Base-by-base conservation (phyloP, 2,888 invertebrate genomes). In the Dryococelus australis region DNA sequence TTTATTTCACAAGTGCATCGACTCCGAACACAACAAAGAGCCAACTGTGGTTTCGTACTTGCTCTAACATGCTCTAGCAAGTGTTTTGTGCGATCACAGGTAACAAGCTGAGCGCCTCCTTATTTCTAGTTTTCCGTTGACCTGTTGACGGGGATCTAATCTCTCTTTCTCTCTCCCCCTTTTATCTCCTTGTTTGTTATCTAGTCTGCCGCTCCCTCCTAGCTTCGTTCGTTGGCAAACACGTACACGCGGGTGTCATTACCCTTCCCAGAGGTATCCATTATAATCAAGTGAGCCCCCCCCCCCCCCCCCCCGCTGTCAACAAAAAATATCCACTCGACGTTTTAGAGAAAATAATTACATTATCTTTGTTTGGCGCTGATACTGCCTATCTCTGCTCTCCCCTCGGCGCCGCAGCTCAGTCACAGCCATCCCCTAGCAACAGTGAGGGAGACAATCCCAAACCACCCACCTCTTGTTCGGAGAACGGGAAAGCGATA, bases 271-370 rank as follows among this genome's bases (percentile, higher is more conserved):
- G 83, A 28, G 43, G 83, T 35, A 83, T 83, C 83, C 83, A 28
- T 83, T 28, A 28, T 83, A 83, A 83, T 43, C 28, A 43, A 83
- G 83, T 27, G 83, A 83, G 43, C 28, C 43, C 35, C n/a, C n/a
- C n/a, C n/a, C n/a, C n/a, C n/a, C n/a, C n/a, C n/a, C n/a, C n/a
- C n/a, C 28, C 5, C 65, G 65, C 65, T 24, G 65, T 65, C 65
- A 83, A 83, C 28, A 83, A 83, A 83, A 83, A 83, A 83, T 20
- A 83, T 35, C 13, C 81, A 43, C 20, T 28, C 35, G 16, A 83
- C 83, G 43, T 83, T 83, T 83, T 83, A 83, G 83, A 28, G 83
- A 83, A 35, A 83, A 83, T 83, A 83, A 83, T 83, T 28, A 83
- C 35, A 6, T 83, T 83, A 83, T 83, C 83, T 65, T 65, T 65